Percentiles rank a stretch among this genome's conserved stretches.
These are phyloP conservation scores for Heliothis virescens DNA, from an alignment of 1,140 invertebrate species.

Conservation along the genomic window DNA sequence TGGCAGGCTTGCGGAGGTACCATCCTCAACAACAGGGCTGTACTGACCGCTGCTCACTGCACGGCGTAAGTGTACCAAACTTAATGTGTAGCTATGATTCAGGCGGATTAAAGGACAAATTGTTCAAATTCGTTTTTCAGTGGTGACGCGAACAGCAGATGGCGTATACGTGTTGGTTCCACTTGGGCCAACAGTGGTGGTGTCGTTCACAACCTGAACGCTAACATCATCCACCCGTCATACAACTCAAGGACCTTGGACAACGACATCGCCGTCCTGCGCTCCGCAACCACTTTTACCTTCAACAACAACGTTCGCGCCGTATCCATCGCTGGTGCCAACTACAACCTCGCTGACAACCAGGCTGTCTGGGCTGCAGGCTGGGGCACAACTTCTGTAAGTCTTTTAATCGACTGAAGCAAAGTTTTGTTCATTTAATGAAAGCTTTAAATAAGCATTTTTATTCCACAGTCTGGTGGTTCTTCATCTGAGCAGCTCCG, in stretches of 20 bases:
- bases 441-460: too few species aligned
- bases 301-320: slow-evolving; percentile 54
- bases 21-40: slow-evolving; percentile 62
- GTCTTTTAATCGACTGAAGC: too few species aligned
- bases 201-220: slow-evolving; percentile 58
- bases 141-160: slow-evolving; percentile 30
- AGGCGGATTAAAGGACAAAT: too few species aligned
- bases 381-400: slow-evolving; percentile 68
- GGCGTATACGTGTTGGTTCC: slow-evolving; percentile 62
- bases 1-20: slow-evolving; percentile 61
- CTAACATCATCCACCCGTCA: slow-evolving; percentile 80
- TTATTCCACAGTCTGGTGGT: slow-evolving; percentile 62
- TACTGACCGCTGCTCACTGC: slow-evolving; percentile 68
- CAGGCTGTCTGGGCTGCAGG: slow-evolving; percentile 63
- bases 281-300: slow-evolving; percentile 83
- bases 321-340: slow-evolving; percentile 63
- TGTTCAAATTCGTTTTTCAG: not conserved
- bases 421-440: too few species aligned
- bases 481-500: slow-evolving; percentile 65
- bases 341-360: slow-evolving; percentile 65
- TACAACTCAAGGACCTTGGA: slow-evolving; percentile 86
- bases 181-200: slow-evolving; percentile 65
- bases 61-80: slow-evolving; percentile 53
- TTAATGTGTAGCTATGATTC: too few species aligned
- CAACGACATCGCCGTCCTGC: slow-evolving; percentile 90